A percentile compares a stretch with the other conserved stretches of the same genome.
Evolutionary conservation across 1,140 invertebrate genomes (phyloP).

Genomic region (Agraylea sexmaculata): DNA sequence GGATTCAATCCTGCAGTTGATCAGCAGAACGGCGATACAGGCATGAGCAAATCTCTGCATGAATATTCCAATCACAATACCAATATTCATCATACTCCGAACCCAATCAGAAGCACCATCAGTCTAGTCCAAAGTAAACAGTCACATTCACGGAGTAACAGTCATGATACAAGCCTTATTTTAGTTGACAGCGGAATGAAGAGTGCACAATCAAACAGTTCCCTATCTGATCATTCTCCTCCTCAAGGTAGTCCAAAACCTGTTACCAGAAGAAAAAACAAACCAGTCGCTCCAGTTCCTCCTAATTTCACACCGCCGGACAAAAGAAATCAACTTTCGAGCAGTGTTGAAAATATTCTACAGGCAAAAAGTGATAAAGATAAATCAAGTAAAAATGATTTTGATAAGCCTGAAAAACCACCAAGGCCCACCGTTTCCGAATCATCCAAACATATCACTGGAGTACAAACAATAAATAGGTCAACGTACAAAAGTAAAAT

Average conservation of each 20-base stretch:
- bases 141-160: slow-evolving; percentile 38
- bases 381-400: slow-evolving; percentile 17
- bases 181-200: slow-evolving; percentile 42
- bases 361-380: slow-evolving; percentile 27
- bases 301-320: slow-evolving; percentile 41
- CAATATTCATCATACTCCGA: too few relatives aligned
- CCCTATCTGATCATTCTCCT: slow-evolving; percentile 50
- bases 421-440: slow-evolving; percentile 40
- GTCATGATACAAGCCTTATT: slow-evolving; percentile 41
- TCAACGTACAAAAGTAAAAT: slow-evolving; percentile 34
- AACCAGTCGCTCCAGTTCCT: slow-evolving; percentile 52
- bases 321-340: slow-evolving; percentile 28
- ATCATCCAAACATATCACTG: slow-evolving; percentile 32
- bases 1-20: slow-evolving; percentile 30
- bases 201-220: slow-evolving; percentile 54
- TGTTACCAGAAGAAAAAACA: slow-evolving; percentile 54
- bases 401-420: slow-evolving; percentile 44
- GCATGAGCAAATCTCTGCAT: slow-evolving; percentile 41
- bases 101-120: slow-evolving; percentile 13
- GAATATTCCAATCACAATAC: slow-evolving; percentile 27
- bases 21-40: slow-evolving; percentile 34
- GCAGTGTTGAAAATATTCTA: slow-evolving; percentile 21
- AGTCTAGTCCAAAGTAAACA: slow-evolving; percentile 14
- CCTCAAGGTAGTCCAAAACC: slow-evolving; percentile 63
- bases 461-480: slow-evolving; percentile 39